Percentiles rank a stretch among this genome's conserved stretches.
Conservation (phyloP, 2,113 vertebrate genomes). For the Protobothrops mucrosquamatus region DNA sequence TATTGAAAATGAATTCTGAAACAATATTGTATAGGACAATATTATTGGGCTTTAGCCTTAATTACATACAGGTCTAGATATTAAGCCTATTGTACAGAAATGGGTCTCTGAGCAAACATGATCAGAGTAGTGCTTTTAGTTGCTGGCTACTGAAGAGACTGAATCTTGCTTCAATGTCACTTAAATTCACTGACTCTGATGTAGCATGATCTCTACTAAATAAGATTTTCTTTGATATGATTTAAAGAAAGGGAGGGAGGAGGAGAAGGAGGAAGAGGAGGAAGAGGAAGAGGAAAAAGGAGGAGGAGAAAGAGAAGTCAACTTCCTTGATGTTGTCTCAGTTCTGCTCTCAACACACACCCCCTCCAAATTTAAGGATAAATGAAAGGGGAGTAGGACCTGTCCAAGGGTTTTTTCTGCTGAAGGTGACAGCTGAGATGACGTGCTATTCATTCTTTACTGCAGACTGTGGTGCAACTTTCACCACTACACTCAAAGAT, state of each 20-base stretch:
- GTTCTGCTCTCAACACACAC: not conserved
- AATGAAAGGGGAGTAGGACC: not conserved
- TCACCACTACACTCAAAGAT: not conserved
- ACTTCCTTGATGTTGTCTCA: not conserved
- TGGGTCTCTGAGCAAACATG: not conserved
- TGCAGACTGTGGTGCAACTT: not conserved
- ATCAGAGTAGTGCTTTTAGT: not conserved
- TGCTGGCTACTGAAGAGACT: not conserved
- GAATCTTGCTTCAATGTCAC: not conserved
- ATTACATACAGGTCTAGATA: not conserved
- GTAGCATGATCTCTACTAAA: not conserved
- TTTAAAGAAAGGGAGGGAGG: not conserved
- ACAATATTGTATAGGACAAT: not conserved
- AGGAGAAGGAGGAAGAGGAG: not conserved
- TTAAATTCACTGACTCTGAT: not conserved
- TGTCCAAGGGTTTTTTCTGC: not conserved
- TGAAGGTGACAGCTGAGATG: not conserved
- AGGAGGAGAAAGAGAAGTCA: not conserved
- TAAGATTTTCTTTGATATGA: not conserved
- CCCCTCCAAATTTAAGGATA: not conserved
- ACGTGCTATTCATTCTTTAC: not conserved
- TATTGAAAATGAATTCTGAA: not conserved
- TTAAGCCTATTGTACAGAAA: not conserved
- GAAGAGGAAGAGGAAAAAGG: no score
- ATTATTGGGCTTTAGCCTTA: not conserved